Evolutionary conservation across 2,113 vertebrate species (phyloP), one percentile per base, ranked within the genome.

Genomic region (Hipposideros armiger): DNA sequence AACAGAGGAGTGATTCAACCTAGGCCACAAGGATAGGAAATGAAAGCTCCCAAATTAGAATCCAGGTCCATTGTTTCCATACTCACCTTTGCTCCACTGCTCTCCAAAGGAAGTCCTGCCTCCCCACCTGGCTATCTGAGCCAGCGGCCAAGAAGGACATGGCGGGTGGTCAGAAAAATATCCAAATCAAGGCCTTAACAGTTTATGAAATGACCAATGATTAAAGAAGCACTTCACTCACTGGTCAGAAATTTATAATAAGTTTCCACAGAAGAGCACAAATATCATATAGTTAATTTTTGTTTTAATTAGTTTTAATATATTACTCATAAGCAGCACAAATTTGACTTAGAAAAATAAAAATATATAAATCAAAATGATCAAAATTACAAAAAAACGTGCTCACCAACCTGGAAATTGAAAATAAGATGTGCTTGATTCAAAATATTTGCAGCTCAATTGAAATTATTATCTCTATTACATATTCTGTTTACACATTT

Each of bases 391-490:
- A 56, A 62, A 80, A 77, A 26, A 30, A 88, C 60, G n/a, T 28
- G 3, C 69, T 64, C 19, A 17, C 67, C 47, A 62, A 90, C 56
- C 40, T 42, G 70, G 90, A 95, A 97, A 70, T 3, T 8, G 54
- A 87, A 74, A 80, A 81, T 64, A 83, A 92, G 82, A 36, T 13
- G 24, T 69, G 78, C 42, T 73, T 52, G 67, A 77, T 87, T 81
- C 78, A 56, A 89, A 89, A 82, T 89, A 87, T 40, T 73, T 90
- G 58, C 78, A 90, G 80, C 83, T 78, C 42, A 30, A 52, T 22
- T 81, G 54, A 50, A 86, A 40, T 56, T 60, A 70, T 24, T 15
- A 78, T 88, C 77, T 56, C 50, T 3, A n/a, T 0, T 17, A 6
- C 70, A 22, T 24, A 60, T 4, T n/a, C 54, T 56, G 22, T 81